Base-by-base conservation (phyloP, 2,888 invertebrate species). In the Ellobium chinense region DNA sequence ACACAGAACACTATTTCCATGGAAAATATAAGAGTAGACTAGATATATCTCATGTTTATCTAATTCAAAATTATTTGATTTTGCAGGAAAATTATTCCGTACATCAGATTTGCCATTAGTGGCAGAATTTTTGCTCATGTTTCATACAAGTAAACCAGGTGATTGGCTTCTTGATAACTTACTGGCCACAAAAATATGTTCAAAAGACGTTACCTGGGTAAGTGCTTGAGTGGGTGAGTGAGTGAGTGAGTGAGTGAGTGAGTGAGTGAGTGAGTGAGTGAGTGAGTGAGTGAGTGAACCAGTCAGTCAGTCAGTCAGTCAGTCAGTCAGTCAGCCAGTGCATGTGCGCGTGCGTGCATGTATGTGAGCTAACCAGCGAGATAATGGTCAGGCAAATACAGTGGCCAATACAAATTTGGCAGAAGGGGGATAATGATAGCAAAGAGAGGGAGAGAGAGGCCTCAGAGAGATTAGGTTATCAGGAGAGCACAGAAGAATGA, bases 161-260 rank as follows among this genome's bases (percentile, higher is more conserved):
- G 99, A 99, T 92, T 99, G 99, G 99, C 94, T 99, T 5, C 93
- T 99, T 14, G 97, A 98, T 88, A 96, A 97, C 91, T 95, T 98
- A 85, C 95, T 98, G 77, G 95, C 96, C 78, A 97, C 97, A 3
- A 97, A 96, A 93, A 96, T 96, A 21, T 99, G 99, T 68, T 37
- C 24, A 2, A 68, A 68, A 18, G 65, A 68, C 21, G 58, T 37
- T 24, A 3, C 4, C 1, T n/a, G 3, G 37, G 77, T 77, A 31
- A 58, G 77, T 77, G 68, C 2, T 27, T 21, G n/a, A 36, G 29
- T 18, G 46, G 18, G 18, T 46, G 7, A 18, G 18, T 12, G 46
- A 18, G 46, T 46, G 9, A 7, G n/a, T 65, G 34, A 7, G 31
- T 65, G 65, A 7, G 31, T 65, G 65, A 12, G 31, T 31, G 65